Percentiles rank a stretch among this genome's conserved stretches.
These are phyloP conservation scores for Nemotelus pantherinus DNA, from an alignment of 2,888 invertebrate species.

Conservation along the genomic window DNA sequence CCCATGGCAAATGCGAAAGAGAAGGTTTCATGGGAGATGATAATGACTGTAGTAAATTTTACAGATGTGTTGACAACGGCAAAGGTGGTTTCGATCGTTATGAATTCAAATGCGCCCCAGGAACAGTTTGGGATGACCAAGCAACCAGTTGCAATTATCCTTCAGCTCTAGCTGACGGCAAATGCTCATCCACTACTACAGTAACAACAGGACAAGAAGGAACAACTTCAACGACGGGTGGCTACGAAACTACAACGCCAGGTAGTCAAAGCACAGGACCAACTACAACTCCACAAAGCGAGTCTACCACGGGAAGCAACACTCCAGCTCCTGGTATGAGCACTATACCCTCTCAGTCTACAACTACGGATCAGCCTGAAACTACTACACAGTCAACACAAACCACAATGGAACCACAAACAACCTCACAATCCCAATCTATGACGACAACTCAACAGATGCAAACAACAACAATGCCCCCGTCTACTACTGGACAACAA, in stretches of 20 bases:
- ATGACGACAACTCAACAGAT: constrained; percentile 39
- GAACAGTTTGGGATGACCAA: constrained; percentile 67
- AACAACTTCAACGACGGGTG: constrained; percentile 3
- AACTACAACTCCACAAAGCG: neutral
- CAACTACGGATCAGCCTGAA: constrained; percentile 9
- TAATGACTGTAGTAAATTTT: constrained; percentile 66
- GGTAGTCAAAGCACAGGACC: neutral
- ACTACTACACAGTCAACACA: constrained; percentile 33
- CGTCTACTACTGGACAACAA: neutral
- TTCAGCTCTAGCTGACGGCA: constrained; percentile 39
- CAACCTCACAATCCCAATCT: constrained; percentile 48
- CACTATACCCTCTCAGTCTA: neutral
- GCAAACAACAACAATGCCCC: neutral
- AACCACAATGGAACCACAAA: constrained; percentile 25
- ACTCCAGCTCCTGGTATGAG: neutral
- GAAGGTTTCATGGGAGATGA: constrained; percentile 60
- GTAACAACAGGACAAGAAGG: constrained; percentile 22
- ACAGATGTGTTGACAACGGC: constrained; percentile 64
- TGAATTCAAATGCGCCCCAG: constrained; percentile 65
- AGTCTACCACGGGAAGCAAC: neutral
- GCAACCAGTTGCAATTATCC: constrained; percentile 63
- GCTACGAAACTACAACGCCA: neutral
- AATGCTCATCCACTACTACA: constrained; percentile 51
- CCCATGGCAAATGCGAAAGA: constrained; percentile 56
- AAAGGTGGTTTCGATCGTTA: constrained; percentile 62